A percentile compares a stretch with the other conserved stretches of the same genome.
Conservation (phyloP, 1,140 invertebrate genomes). For the Dreissena polymorpha region DNA sequence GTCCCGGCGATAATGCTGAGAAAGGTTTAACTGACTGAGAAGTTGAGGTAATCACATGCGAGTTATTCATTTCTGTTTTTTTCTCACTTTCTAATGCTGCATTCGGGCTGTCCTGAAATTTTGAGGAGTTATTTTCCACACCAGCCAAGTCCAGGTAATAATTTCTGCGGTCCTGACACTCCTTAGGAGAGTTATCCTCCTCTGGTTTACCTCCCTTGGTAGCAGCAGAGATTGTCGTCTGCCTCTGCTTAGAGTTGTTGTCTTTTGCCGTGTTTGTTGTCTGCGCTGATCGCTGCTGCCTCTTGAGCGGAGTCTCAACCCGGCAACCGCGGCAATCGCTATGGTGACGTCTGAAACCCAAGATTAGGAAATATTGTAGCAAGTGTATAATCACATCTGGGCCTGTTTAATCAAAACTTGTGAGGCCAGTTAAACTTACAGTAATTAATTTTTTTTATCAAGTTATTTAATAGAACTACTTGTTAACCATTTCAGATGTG, state of each 20-base stretch:
- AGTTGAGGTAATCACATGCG: constrained; percentile 45
- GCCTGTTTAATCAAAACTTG: no score
- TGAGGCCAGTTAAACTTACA: no score
- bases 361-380: not conserved
- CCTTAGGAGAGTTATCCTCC: constrained; percentile 63
- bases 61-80: constrained; percentile 52
- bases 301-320: constrained; percentile 66
- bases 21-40: constrained; percentile 34
- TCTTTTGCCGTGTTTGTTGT: constrained; percentile 46
- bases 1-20: constrained; percentile 48
- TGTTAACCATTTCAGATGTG: no score
- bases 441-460: no score
- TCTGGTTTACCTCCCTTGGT: constrained; percentile 49
- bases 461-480: no score
- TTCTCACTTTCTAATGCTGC: constrained; percentile 55
- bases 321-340: constrained; percentile 68
- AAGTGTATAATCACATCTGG: not conserved
- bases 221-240: constrained; percentile 4
- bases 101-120: constrained; percentile 66
- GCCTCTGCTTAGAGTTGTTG: constrained; percentile 50
- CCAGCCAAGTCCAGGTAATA: constrained; percentile 81
- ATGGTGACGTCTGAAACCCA: constrained; percentile 72
- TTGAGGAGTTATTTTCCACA: constrained; percentile 76
- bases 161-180: constrained; percentile 77
- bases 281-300: constrained; percentile 58